Percentiles rank a stretch among this genome's conserved stretches.
Evolutionary conservation across 2,888 invertebrate genomes (phyloP).

Genomic region (Nemurella pictetii): DNA sequence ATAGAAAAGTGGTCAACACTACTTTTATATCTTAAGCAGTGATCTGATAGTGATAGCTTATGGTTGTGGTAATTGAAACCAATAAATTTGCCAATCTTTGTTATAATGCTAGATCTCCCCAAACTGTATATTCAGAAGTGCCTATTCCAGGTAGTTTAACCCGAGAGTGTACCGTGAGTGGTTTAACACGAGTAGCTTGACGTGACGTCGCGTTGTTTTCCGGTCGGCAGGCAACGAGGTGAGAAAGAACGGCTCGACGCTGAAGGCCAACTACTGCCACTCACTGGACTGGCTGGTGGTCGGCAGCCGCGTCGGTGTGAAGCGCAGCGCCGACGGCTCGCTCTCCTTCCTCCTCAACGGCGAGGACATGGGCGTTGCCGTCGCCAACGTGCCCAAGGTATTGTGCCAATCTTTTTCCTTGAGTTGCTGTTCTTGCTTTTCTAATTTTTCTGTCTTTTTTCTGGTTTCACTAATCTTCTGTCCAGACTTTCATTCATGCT

Average conservation of each 20-base stretch:
- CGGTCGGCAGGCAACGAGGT: slow-evolving; percentile 67
- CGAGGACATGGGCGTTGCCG: slow-evolving; percentile 75
- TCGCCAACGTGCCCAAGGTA: slow-evolving; percentile 77
- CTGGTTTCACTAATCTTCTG: too few species aligned
- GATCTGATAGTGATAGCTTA: too few species aligned
- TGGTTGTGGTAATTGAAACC: too few species aligned
- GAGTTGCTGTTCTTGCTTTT: not conserved
- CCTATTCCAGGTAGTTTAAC: too few species aligned
- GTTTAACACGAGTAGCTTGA: not conserved
- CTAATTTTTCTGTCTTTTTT: too few species aligned
- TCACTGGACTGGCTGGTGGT: slow-evolving; percentile 80
- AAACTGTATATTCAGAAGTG: too few species aligned
- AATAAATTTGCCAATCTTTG: slow-evolving; percentile 25
- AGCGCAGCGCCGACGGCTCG: slow-evolving; percentile 68
- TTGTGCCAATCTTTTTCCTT: slow-evolving; percentile 46
- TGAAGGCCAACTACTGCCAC: slow-evolving; percentile 71
- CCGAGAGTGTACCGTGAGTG: too few species aligned
- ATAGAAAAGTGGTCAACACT: too few species aligned
- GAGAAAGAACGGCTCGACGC: slow-evolving; percentile 64
- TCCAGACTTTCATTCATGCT: not conserved
- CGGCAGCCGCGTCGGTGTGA: slow-evolving; percentile 74
- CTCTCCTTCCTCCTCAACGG: slow-evolving; percentile 80
- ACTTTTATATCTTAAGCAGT: too few species aligned
- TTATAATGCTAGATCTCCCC: not conserved
- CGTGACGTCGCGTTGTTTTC: not conserved